Evolutionary conservation across 2,888 invertebrate species (phyloP).

Genomic region (Willowsia nigromaculata): DNA sequence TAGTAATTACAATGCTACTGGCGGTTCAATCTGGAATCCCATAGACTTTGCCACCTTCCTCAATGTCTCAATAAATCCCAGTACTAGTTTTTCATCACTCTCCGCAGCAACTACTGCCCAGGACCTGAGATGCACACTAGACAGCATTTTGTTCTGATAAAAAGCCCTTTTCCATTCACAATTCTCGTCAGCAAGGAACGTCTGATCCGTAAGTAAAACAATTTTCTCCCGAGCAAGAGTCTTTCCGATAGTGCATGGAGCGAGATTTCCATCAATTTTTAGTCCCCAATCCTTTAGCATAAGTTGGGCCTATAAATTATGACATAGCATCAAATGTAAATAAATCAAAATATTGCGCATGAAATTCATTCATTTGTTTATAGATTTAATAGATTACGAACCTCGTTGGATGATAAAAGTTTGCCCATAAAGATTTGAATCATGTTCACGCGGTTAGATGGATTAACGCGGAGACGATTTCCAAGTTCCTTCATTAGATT

Average conservation of each 20-base stretch:
- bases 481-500: slow-evolving; percentile 92
- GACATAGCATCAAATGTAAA: too few relatives aligned
- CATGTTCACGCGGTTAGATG: slow-evolving; percentile 87
- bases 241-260: slow-evolving; percentile 84
- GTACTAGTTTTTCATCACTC: slow-evolving; percentile 60
- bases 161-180: slow-evolving; percentile 91
- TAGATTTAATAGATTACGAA: slow-evolving; percentile 73
- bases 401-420: slow-evolving; percentile 82
- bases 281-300: slow-evolving; percentile 92
- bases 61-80: slow-evolving; percentile 71
- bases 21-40: slow-evolving; percentile 67
- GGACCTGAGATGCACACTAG: slow-evolving; percentile 77
- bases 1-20: slow-evolving; percentile 72
- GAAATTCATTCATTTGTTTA: too few relatives aligned
- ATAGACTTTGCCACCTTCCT: slow-evolving; percentile 70
- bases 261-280: slow-evolving; percentile 83
- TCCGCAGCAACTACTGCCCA: slow-evolving; percentile 74
- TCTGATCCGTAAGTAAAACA: slow-evolving; percentile 75
- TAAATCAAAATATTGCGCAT: too few relatives aligned
- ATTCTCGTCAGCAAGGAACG: slow-evolving; percentile 82
- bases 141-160: slow-evolving; percentile 80
- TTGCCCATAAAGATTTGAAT: slow-evolving; percentile 84
- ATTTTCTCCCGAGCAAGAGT: slow-evolving; percentile 86
- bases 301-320: slow-evolving; percentile 79
- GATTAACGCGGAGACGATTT: slow-evolving; percentile 88